Conservation (phyloP, 2,888 invertebrate genomes). For the Drosophila yooni region DNA sequence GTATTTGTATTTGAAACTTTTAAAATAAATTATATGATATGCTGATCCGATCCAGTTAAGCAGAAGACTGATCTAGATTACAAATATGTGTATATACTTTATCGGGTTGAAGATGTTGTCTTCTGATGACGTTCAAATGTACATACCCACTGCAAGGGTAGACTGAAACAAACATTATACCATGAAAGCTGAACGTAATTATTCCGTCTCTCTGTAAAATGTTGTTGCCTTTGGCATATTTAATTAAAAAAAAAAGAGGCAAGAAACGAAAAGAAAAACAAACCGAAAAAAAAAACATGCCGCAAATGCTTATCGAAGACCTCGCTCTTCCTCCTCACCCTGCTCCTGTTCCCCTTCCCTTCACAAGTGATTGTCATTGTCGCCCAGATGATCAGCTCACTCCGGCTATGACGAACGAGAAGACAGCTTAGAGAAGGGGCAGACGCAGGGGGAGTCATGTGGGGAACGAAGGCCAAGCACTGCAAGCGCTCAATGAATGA, state of each 20-base stretch:
- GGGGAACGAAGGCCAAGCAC: slow-evolving; percentile 51
- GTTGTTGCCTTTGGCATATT: slow-evolving; percentile 57
- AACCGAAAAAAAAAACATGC: not conserved
- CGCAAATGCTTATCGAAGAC: slow-evolving; percentile 36
- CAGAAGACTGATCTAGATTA: not conserved
- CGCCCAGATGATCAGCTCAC: slow-evolving; percentile 25
- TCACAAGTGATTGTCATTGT: slow-evolving; percentile 52
- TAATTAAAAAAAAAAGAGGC: slow-evolving; percentile 21
- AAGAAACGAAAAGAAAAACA: not conserved
- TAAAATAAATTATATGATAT: not conserved
- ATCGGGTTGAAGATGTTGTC: too few species aligned
- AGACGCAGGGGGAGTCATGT: not conserved
- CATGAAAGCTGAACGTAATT: slow-evolving; percentile 60
- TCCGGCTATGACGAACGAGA: slow-evolving; percentile 11
- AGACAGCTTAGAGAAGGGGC: slow-evolving; percentile 3
- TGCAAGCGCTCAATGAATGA: slow-evolving; percentile 53
- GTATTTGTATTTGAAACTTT: not conserved
- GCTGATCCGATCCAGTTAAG: not conserved
- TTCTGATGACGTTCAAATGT: not conserved
- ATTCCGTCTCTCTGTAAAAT: slow-evolving; percentile 55
- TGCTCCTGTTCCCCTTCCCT: not conserved
- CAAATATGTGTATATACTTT: not conserved
- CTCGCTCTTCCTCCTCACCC: not conserved
- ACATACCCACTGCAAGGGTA: not conserved
- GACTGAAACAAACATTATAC: slow-evolving; percentile 21